Conservation (phyloP, 1,140 invertebrate species). For the Drosophila varians region DNA sequence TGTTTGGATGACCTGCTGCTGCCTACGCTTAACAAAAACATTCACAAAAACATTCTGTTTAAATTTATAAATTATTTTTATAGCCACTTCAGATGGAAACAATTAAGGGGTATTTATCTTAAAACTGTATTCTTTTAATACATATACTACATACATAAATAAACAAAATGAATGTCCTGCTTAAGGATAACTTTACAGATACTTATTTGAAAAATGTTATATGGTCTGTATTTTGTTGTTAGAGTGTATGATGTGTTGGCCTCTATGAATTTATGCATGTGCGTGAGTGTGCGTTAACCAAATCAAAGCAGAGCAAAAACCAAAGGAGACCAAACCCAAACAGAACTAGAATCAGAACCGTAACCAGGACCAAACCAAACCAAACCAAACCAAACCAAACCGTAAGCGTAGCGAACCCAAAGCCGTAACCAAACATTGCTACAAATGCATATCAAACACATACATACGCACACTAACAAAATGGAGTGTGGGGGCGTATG, state of each 20-base stretch:
- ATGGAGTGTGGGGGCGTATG: constrained; percentile 5
- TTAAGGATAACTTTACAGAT: background rate
- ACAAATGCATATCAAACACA: constrained; percentile 64
- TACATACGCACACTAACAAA: constrained; percentile 38
- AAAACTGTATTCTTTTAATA: too few species aligned
- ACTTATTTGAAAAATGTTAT: background rate
- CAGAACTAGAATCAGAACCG: background rate
- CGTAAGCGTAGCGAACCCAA: constrained; percentile 28
- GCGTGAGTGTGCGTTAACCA: constrained; percentile 33
- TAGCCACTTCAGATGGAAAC: too few species aligned
- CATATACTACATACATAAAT: background rate
- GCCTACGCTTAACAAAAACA: constrained; percentile 8
- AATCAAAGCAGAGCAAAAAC: constrained; percentile 51
- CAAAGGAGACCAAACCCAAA: constrained; percentile 37
- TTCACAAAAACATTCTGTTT: background rate
- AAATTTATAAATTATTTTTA: too few species aligned
- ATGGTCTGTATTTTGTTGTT: background rate
- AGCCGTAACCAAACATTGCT: constrained; percentile 62
- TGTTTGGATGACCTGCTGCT: constrained; percentile 1
- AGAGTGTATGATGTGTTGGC: constrained; percentile 4
- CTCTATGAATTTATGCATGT: constrained; percentile 18
- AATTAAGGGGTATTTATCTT: background rate
- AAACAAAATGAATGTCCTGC: background rate
- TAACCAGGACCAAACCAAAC: constrained; percentile 32
- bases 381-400: constrained; percentile 37